Percentiles rank a stretch among this genome's conserved stretches.
Conservation (phyloP, 2,113 vertebrate genomes). For the Argyrosomus japonicus region DNA sequence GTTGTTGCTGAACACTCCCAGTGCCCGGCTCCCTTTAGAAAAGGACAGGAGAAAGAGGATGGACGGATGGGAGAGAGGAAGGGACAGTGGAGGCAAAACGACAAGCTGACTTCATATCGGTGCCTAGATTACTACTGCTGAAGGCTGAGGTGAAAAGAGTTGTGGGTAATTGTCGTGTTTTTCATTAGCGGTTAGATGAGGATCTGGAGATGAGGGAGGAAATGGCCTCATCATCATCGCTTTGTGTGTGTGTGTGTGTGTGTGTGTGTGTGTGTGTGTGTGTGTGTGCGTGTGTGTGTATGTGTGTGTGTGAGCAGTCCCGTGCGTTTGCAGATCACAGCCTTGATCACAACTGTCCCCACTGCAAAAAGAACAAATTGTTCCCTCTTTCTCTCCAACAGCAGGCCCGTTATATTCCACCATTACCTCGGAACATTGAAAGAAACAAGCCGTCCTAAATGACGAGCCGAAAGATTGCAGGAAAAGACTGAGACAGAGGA, state of each 20-base stretch:
- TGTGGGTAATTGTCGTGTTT: constrained; percentile 86
- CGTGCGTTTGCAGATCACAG: constrained; percentile 67
- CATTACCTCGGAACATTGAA: constrained; percentile 83
- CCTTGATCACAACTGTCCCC: constrained; percentile 68
- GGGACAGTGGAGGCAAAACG: constrained; percentile 53
- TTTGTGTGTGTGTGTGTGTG: constrained; percentile 49
- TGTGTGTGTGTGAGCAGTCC: constrained; percentile 36
- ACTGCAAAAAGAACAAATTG: constrained; percentile 82
- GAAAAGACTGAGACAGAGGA: constrained; percentile 53
- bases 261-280: constrained; percentile 40
- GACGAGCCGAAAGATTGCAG: constrained; percentile 70
- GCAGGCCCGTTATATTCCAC: constrained; percentile 70
- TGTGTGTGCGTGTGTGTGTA: constrained; percentile 31
- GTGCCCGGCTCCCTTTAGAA: constrained; percentile 22
- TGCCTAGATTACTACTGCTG: constrained; percentile 69
- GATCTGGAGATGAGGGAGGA: constrained; percentile 84
- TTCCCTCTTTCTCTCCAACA: constrained; percentile 70
- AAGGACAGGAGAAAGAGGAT: constrained; percentile 41
- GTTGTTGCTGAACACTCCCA: constrained; percentile 26
- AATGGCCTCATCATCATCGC: constrained; percentile 84
- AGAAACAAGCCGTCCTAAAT: constrained; percentile 79
- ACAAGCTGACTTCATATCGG: constrained; percentile 73
- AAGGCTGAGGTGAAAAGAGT: constrained; percentile 75
- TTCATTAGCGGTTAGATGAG: constrained; percentile 86
- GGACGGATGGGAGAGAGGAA: constrained; percentile 51